A percentile compares a stretch with the other conserved stretches of the same genome.
Conservation (phyloP, 2,113 vertebrate species). For the Podilymbus podiceps region DNA sequence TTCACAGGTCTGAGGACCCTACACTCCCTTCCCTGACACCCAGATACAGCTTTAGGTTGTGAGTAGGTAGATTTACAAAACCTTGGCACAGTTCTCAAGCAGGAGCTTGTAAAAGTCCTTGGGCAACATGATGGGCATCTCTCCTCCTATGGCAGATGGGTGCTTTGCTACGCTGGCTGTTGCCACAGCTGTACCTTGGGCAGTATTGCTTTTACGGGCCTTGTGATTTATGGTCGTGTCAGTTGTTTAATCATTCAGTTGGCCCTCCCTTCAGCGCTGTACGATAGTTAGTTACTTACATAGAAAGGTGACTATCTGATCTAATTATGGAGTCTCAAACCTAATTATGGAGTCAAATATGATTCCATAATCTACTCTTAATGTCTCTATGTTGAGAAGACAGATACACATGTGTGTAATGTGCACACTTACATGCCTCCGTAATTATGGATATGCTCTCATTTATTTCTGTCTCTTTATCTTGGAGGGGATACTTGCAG, state of each 20-base stretch:
- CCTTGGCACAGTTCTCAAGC: neutral
- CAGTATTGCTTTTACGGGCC: slow-evolving; percentile 19
- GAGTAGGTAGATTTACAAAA: neutral
- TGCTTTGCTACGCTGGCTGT: neutral
- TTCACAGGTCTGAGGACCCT: neutral
- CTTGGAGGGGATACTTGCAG: neutral
- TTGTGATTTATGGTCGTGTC: slow-evolving; percentile 21
- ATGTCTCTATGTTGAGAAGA: neutral
- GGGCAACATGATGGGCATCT: neutral
- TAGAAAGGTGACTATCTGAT: slow-evolving; percentile 53
- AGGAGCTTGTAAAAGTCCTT: neutral
- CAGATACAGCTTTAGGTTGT: neutral
- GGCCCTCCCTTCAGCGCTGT: neutral
- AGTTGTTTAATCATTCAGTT: slow-evolving; percentile 47
- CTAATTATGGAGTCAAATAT: slow-evolving; percentile 55
- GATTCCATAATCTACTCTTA: slow-evolving; percentile 49
- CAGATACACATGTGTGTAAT: neutral
- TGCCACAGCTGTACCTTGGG: slow-evolving; percentile 16
- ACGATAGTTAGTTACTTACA: slow-evolving; percentile 22
- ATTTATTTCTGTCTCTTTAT: slow-evolving; percentile 20
- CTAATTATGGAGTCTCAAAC: slow-evolving; percentile 54
- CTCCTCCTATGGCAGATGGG: neutral
- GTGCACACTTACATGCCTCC: neutral
- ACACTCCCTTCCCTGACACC: neutral
- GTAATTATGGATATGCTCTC: neutral